These are phyloP conservation scores for Tetheella fluctuosa DNA, from an alignment of 2,888 invertebrate genomes.

Conservation along the genomic window DNA sequence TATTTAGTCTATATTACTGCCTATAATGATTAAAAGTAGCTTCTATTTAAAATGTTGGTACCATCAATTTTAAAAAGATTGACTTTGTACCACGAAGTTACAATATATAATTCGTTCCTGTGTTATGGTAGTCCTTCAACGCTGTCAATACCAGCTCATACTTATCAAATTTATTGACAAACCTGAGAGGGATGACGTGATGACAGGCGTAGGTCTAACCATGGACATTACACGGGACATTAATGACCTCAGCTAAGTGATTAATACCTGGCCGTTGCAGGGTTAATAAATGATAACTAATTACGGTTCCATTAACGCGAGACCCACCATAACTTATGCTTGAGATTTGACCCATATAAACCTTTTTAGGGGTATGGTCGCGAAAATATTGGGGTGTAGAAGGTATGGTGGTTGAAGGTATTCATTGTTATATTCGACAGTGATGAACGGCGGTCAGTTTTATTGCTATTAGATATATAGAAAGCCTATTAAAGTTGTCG, in stretches of 20 bases:
- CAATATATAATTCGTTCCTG: not conserved
- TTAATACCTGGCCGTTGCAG: constrained; percentile 38
- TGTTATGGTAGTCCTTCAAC: not conserved
- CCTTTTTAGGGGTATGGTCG: constrained; percentile 30
- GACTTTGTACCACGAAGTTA: too few species aligned
- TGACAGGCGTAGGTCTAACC: not conserved
- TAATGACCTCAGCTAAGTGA: constrained; percentile 28
- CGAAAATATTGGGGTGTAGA: constrained; percentile 33
- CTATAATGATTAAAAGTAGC: too few species aligned
- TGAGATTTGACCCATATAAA: constrained; percentile 50
- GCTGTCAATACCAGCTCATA: not conserved
- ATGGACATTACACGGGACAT: constrained; percentile 1
- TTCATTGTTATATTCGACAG: not conserved
- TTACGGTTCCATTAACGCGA: constrained; percentile 47
- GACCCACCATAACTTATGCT: constrained; percentile 40
- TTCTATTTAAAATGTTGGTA: too few species aligned
- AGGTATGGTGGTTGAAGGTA: constrained; percentile 13
- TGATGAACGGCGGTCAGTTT: constrained; percentile 1
- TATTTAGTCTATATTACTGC: too few species aligned
- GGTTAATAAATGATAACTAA: constrained; percentile 52
- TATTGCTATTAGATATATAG: not conserved
- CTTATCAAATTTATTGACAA: not conserved
- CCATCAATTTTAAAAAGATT: too few species aligned
- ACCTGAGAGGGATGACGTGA: not conserved
- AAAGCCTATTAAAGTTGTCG: too few species aligned